Evolutionary conservation across 2,797 vertebrate genomes (phyloP).

Genomic region (Sarcophilus harrisii): DNA sequence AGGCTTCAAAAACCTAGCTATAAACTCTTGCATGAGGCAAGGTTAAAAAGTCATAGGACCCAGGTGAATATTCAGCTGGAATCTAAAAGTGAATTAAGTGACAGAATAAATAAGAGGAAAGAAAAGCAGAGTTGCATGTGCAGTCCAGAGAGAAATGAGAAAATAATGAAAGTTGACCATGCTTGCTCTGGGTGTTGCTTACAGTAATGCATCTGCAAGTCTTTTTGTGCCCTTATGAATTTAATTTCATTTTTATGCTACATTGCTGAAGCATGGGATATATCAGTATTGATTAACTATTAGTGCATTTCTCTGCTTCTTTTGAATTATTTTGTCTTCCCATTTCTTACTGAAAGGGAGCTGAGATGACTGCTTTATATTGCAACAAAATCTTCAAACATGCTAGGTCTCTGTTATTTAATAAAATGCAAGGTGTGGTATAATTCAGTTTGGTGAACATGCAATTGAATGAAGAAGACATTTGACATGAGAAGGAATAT

Average conservation of each 20-base stretch:
- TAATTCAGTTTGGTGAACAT: slow-evolving; percentile 66
- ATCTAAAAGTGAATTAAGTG: slow-evolving; percentile 67
- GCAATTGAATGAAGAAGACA: slow-evolving; percentile 49
- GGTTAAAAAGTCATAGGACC: slow-evolving; percentile 39
- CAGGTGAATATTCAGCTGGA: slow-evolving; percentile 63
- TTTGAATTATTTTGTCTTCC: slow-evolving; percentile 59
- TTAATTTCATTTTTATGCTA: slow-evolving; percentile 71
- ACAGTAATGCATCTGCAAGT: slow-evolving; percentile 57
- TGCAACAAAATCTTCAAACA: slow-evolving; percentile 64
- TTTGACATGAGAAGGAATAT: slow-evolving; percentile 29
- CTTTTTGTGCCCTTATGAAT: slow-evolving; percentile 70
- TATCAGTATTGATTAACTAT: slow-evolving; percentile 70
- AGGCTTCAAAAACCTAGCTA: slow-evolving; percentile 12
- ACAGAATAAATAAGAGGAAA: slow-evolving; percentile 67
- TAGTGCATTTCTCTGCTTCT: slow-evolving; percentile 22
- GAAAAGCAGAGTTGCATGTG: slow-evolving; percentile 61
- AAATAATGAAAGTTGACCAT: slow-evolving; percentile 69
- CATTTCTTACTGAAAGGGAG: slow-evolving; percentile 58
- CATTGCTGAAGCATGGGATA: slow-evolving; percentile 68
- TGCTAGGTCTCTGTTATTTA: slow-evolving; percentile 62
- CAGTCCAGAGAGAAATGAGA: slow-evolving; percentile 75
- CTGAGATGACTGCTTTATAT: slow-evolving; percentile 35
- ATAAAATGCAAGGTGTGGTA: slow-evolving; percentile 60
- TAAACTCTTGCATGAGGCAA: slow-evolving; percentile 33
- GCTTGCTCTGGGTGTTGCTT: slow-evolving; percentile 52